Evolutionary conservation across 2,797 vertebrate species (phyloP), one percentile per base, ranked within the genome.

Genomic region (Danio albolineatus): DNA sequence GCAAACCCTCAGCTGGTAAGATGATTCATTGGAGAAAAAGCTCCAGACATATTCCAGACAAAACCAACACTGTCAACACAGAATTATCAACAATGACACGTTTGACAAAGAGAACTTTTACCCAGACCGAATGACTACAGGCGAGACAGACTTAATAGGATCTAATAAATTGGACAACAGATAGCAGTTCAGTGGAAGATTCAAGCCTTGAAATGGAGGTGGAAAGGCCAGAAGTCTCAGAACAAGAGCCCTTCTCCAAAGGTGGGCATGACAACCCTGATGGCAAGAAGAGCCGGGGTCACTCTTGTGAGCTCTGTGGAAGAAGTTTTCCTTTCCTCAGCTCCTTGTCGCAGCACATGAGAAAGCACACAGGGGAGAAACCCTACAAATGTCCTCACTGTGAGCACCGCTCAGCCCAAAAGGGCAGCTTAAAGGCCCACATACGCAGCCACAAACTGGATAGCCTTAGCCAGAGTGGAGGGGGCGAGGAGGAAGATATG

Each of bases 351-450:
- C 97, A 99, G 91, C 98, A 99, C 90, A 99, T 99, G 98, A 95
- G 98, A 76, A 96, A 97, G 84, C 98, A 99, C 93, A 98, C 98
- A 0, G 94, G 95, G 6, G 97, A 98, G 91, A 98, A 98, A 88
- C 97, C 97, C 14, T 99, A 98, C 91, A 97, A 98, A 90, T 99
- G 98, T 82, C 98, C 98, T 56, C 96, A 98, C 90, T 98, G 98
- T 3, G 96, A 97, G 82, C 96, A 99, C 91, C 91, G 96, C 87
- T 95, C 97, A 3, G 96, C 97, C 39, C 98, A 99, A 88, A 99
- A 99, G 88, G 98, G 98, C 81, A 97, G 95, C 81, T 89, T 99
- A 72, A 99, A 99, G 91, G 96, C 96, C 76, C 98, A 99, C 86
- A 94, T 99, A 65, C 95, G 98, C 61, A 96, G 96, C 90, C 98